These are phyloP conservation scores for Macrotus californicus DNA, from an alignment of 2,113 vertebrate genomes.

Conservation along the genomic window DNA sequence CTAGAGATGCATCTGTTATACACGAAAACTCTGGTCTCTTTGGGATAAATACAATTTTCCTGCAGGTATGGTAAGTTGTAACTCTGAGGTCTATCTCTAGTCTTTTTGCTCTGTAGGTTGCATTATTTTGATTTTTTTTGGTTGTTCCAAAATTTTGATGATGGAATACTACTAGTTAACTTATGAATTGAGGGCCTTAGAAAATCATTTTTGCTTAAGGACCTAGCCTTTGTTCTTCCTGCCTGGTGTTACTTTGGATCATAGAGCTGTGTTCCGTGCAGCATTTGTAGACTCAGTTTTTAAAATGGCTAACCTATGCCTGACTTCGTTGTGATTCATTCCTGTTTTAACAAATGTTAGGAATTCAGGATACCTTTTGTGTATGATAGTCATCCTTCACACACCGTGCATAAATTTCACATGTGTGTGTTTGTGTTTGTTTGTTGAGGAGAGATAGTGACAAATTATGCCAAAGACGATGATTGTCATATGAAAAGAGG, in stretches of 20 bases:
- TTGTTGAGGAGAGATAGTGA: not conserved
- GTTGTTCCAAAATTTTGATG: not conserved
- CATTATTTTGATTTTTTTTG: not conserved
- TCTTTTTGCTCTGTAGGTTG: not conserved
- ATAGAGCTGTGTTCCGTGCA: not conserved
- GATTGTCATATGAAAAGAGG: not conserved
- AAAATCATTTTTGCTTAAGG: not conserved
- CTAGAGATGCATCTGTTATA: slow-evolving; percentile 18
- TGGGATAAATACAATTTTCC: not conserved
- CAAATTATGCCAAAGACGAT: not conserved
- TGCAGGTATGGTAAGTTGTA: not conserved
- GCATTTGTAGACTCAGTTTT: not conserved
- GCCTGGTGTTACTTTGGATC: not conserved
- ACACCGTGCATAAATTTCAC: not conserved
- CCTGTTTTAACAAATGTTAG: not conserved
- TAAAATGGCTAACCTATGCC: not conserved
- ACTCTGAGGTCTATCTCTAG: not conserved
- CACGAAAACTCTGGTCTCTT: not conserved
- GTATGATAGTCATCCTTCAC: not conserved
- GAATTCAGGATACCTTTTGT: slow-evolving; percentile 49
- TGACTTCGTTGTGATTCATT: not conserved
- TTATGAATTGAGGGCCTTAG: not conserved
- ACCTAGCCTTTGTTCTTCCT: not conserved
- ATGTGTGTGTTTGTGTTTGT: not conserved
- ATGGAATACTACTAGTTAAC: not conserved